A percentile compares a stretch with the other conserved stretches of the same genome.
These are phyloP conservation scores for Carcina quercana DNA, from an alignment of 2,888 invertebrate species.

Conservation along the genomic window DNA sequence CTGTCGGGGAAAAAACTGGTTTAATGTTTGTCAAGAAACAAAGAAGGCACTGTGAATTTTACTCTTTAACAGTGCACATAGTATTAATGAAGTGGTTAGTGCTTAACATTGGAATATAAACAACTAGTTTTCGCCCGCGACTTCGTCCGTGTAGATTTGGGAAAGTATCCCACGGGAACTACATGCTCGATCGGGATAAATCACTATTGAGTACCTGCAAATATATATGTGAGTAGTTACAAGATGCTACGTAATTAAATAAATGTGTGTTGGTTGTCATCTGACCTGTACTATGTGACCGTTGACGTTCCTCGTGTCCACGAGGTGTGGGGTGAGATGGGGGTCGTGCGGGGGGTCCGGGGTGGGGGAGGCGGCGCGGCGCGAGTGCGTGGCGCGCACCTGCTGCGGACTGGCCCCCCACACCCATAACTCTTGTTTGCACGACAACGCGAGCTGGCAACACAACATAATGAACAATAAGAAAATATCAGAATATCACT, in stretches of 20 bases:
- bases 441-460: slow-evolving; percentile 73
- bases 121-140: too few species aligned
- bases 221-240: too few species aligned
- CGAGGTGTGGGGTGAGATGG: slow-evolving; percentile 74
- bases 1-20: too few species aligned
- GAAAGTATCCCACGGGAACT: too few species aligned
- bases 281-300: slow-evolving; percentile 77
- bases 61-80: too few species aligned
- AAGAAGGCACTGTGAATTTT: too few species aligned
- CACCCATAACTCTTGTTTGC: slow-evolving; percentile 53
- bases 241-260: too few species aligned
- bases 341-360: slow-evolving; percentile 20
- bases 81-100: too few species aligned
- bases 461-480: not conserved
- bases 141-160: too few species aligned
- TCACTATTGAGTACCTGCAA: too few species aligned
- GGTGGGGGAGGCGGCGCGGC: slow-evolving; percentile 36
- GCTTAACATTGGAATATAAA: too few species aligned
- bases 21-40: too few species aligned
- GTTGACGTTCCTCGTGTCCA: slow-evolving; percentile 77
- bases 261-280: not conserved
- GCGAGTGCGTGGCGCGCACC: slow-evolving; percentile 49
- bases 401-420: slow-evolving; percentile 78
- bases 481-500: not conserved
- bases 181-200: slow-evolving; percentile 1